These are phyloP conservation scores for Synergus umbraculus DNA, from an alignment of 2,888 invertebrate species.

Conservation along the genomic window DNA sequence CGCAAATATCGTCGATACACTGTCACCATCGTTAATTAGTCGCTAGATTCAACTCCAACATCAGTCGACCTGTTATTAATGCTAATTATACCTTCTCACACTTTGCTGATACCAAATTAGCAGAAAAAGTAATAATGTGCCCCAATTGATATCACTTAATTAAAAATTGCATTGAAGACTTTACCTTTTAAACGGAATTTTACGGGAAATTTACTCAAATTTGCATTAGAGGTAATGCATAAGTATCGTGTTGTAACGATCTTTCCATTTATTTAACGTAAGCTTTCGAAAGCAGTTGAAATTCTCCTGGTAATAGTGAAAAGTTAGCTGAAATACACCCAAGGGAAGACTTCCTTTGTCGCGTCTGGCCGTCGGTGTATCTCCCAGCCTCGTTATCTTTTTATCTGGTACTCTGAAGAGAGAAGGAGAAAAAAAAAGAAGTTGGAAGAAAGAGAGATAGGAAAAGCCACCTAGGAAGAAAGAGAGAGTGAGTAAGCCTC, in stretches of 20 bases:
- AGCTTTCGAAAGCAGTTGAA: conserved; percentile 6
- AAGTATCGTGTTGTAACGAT: conserved; percentile 18
- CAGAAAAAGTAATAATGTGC: conserved; percentile 35
- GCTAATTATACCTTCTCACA: conserved; percentile 45
- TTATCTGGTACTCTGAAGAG: conserved; percentile 60
- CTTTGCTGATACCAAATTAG: conserved; percentile 48
- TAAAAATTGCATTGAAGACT: background rate
- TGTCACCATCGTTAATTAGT: conserved; percentile 58
- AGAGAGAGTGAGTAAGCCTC: conserved; percentile 47
- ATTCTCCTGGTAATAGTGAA: conserved; percentile 42
- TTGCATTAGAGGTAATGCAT: conserved; percentile 12
- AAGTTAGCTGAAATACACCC: conserved; percentile 55
- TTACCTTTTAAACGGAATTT: background rate
- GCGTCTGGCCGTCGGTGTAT: conserved; percentile 60
- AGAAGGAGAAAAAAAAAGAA: conserved; percentile 41
- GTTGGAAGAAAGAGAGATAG: conserved; percentile 43
- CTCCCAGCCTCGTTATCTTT: conserved; percentile 69
- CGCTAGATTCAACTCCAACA: conserved; percentile 53
- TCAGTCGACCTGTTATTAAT: conserved; percentile 51
- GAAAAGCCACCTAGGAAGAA: conserved; percentile 51
- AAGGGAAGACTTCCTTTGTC: conserved; percentile 63
- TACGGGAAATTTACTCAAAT: background rate
- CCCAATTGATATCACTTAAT: background rate
- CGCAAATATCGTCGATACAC: conserved; percentile 59
- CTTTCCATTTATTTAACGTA: conserved; percentile 33